phyloP scores from a whole-genome alignment of 2,113 vertebrate species.

The Scortum barcoo region DNA sequence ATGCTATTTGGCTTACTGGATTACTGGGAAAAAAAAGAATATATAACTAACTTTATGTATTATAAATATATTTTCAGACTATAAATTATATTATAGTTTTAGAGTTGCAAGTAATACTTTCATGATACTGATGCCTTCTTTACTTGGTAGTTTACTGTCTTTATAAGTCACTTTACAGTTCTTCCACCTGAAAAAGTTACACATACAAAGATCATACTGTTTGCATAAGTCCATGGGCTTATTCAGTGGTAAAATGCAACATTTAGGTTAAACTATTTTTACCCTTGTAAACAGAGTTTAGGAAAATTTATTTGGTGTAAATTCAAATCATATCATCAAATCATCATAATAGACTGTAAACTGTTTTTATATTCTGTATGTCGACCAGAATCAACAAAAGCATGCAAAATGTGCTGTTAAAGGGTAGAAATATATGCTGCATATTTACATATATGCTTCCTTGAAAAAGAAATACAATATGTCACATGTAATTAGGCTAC shows the following conservation, averaged over 20 bases:
- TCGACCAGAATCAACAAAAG: neutral
- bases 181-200: neutral
- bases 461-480: conserved; percentile 21
- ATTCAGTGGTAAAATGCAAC: neutral
- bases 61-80: neutral
- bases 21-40: neutral
- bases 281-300: neutral
- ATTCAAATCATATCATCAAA: no score
- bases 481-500: neutral
- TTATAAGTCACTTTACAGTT: neutral
- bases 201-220: neutral
- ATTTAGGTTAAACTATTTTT: neutral
- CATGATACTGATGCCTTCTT: neutral
- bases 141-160: neutral
- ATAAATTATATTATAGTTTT: neutral
- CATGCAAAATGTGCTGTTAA: neutral
- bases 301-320: neutral
- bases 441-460: neutral
- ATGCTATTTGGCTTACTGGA: neutral
- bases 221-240: no score
- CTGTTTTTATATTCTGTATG: neutral
- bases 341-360: no score
- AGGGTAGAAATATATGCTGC: neutral
- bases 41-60: neutral
- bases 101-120: neutral